Conservation (phyloP, 2,888 invertebrate species). For the Morpho helenor region DNA sequence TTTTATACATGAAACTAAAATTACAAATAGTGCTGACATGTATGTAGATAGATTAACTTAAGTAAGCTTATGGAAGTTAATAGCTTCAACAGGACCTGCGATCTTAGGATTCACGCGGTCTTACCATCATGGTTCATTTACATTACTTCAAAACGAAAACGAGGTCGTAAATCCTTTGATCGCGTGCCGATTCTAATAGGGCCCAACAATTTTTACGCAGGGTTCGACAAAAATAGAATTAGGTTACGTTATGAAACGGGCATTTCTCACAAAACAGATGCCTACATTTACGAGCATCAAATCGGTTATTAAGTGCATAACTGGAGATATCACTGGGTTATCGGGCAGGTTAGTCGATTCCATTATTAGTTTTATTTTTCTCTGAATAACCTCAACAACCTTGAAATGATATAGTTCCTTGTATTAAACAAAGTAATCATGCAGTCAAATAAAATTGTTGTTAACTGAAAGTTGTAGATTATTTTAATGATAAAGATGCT, state of each 20-base stretch:
- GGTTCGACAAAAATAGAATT: slow-evolving; percentile 25
- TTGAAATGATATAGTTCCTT: too few species aligned
- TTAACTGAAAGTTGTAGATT: too few species aligned
- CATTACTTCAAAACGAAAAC: slow-evolving; percentile 14
- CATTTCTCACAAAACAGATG: slow-evolving; percentile 46
- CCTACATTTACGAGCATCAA: slow-evolving; percentile 49
- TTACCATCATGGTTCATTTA: too few species aligned
- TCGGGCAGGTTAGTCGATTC: slow-evolving; percentile 14
- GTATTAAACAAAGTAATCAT: too few species aligned
- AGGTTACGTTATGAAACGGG: slow-evolving; percentile 14
- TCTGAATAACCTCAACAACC: not conserved
- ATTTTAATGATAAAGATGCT: too few species aligned
- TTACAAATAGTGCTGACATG: too few species aligned
- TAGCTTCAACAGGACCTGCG: too few species aligned
- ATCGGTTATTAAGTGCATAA: slow-evolving; percentile 39
- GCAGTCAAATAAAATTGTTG: too few species aligned
- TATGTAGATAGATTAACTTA: too few species aligned
- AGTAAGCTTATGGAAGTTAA: too few species aligned
- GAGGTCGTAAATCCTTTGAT: slow-evolving; percentile 17
- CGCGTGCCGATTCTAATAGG: slow-evolving; percentile 27
- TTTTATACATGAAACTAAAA: too few species aligned
- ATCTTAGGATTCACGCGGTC: too few species aligned
- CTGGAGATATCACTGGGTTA: slow-evolving; percentile 25
- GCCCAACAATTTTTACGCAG: slow-evolving; percentile 18
- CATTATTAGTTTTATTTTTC: slow-evolving; percentile 11